A percentile compares a stretch with the other conserved stretches of the same genome.
Evolutionary conservation across 2,888 invertebrate genomes (phyloP).

Genomic region (Aricia artaxerxes): DNA sequence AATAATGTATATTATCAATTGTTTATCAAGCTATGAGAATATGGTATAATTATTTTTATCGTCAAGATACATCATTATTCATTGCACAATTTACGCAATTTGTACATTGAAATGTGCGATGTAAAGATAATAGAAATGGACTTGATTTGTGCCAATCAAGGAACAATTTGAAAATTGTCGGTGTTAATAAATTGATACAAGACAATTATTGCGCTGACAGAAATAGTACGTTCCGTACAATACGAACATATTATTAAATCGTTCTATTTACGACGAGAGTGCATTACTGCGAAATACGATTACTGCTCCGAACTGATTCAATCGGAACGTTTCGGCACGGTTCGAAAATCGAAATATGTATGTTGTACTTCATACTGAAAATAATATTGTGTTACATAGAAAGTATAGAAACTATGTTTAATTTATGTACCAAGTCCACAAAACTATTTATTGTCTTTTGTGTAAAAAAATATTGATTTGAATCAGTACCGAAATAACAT

Average conservation of each 20-base stretch:
- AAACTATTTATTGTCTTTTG: no score
- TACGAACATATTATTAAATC: slow-evolving; percentile 26
- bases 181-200: slow-evolving; percentile 24
- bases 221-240: slow-evolving; percentile 21
- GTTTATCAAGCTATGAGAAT: no score
- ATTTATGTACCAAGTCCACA: no score
- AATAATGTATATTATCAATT: no score
- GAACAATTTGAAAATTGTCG: slow-evolving; percentile 28
- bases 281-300: slow-evolving; percentile 21
- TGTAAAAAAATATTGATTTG: no score
- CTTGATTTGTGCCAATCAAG: slow-evolving; percentile 25
- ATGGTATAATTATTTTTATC: not conserved
- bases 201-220: slow-evolving; percentile 27
- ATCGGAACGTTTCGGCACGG: not conserved
- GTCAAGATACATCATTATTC: not conserved
- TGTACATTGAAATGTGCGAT: slow-evolving; percentile 6
- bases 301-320: slow-evolving; percentile 20
- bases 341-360: not conserved
- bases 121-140: slow-evolving; percentile 15
- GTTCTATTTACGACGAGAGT: slow-evolving; percentile 24
- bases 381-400: not conserved
- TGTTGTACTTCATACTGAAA: not conserved
- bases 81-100: not conserved
- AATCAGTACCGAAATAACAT: no score
- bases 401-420: no score